Evolutionary conservation across 1,140 invertebrate species (phyloP), one percentile per base, ranked within the genome.

Genomic region (Platyura marginata): DNA sequence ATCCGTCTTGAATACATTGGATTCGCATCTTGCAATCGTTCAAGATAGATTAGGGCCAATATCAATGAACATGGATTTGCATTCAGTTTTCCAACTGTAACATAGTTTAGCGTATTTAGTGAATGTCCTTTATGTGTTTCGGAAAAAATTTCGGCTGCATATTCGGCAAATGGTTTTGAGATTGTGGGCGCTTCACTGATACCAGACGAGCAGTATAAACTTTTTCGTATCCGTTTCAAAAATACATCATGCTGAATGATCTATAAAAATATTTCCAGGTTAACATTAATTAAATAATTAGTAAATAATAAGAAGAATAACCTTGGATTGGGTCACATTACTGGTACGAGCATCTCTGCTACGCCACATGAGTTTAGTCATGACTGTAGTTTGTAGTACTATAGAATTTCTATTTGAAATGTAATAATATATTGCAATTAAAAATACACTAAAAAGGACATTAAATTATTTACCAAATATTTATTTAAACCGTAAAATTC

Each of bases 61-160:
- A 85, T 74, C 22, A 91, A 64, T 0, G 83, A 81, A 54, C 81
- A 85, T 1, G 88, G 84, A 1, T 88, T 88, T 35, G 92, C 77
- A 60, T 81, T 87, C 2, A 86, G 79, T 52, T 79, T 76, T 53
- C 79, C 78, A 44, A 87, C 87, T 54, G 80, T 75, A 44, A 82
- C 77, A 38, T 78, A 71, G 57, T 82, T 79, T 40, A 93, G 64
- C 47, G 81, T 72, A 47, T 89, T 80, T 50, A 94, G 64, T 3
- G 80, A 81, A 50, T 70, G 67, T 10, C 72, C 67, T 48, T 67
- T 71, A 53, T 77, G 72, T 1, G 74, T 69, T 56, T 79, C 75
- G 18, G 79, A 79, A 60, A 87, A 86, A 21, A 83, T 62, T 56
- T 87, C 81, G 2, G 83, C 81, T 25, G 85, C 82, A 46, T 91